Evolutionary conservation across 37 sponge, comb jelly and placozoan species (phyloP), one percentile per base, ranked within the genome.

Genomic region (Beroe ovata): DNA sequence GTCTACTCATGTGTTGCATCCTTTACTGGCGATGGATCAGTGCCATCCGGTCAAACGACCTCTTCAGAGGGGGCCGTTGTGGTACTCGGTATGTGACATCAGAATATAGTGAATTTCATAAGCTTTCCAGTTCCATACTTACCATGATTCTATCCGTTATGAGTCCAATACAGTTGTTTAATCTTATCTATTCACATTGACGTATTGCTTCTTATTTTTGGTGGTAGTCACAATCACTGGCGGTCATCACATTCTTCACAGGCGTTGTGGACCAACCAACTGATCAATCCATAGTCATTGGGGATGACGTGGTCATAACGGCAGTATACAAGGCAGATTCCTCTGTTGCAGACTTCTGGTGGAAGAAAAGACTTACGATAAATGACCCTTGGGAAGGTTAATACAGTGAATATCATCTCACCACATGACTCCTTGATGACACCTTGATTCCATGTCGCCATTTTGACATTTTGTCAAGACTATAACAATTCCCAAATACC

Each of bases 321-420:
- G 84, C 84, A 0, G 84, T 77, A 20, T 77, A n/a, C 54, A 77
- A 77, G 54, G 84, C 54, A 40, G 84, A 77, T 29, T 8, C 84
- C 54, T 54, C 84, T 54, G 41, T 54, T 3, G 0, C 41, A 8
- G n/a, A 39, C 28, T 23, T 42, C 54, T 42, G 1, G 36, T 77
- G 84, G 84, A 3, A 77, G 54, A 77, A 26, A 32, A 33, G 84
- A 4, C 4, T 54, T 40, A 11, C 47, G 23, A 18, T 1, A 21
- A 25, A 38, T 22, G 54, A 42, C 84, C 4, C 1, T 2, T 77
- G 84, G 84, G n/a, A n/a, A n/a, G n/a, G n/a, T n/a, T 58, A 11
- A 58, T n/a, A n/a, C n/a, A n/a, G n/a, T n/a, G n/a, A n/a, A n/a
- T n/a, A n/a, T n/a, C n/a, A n/a, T n/a, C n/a, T n/a, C n/a, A n/a